Percentiles rank a stretch among this genome's conserved stretches.
Evolutionary conservation across 2,113 vertebrate genomes (phyloP).

Genomic region (Rissa tridactyla): DNA sequence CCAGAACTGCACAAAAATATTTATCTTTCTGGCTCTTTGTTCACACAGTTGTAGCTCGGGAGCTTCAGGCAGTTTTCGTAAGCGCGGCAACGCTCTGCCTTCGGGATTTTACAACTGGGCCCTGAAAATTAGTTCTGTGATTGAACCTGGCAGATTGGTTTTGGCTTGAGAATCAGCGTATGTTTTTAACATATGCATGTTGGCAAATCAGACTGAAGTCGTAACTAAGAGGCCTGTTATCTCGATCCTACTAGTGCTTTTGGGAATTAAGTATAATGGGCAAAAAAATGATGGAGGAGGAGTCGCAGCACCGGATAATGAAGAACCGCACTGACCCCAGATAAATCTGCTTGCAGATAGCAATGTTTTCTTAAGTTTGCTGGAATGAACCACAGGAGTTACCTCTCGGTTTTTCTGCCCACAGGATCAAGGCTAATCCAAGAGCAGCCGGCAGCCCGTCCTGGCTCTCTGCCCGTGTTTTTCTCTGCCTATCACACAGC

Average conservation of each 20-base stretch:
- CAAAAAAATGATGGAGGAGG: background rate
- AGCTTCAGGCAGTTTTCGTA: background rate
- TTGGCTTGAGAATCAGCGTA: background rate
- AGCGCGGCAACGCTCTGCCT: background rate
- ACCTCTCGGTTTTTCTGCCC: background rate
- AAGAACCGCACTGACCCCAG: background rate
- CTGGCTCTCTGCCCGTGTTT: background rate
- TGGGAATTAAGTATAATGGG: background rate
- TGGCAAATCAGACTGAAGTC: constrained; percentile 28
- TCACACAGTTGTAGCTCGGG: background rate
- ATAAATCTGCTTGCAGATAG: background rate
- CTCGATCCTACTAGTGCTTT: background rate
- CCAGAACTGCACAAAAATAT: background rate
- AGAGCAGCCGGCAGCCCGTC: background rate
- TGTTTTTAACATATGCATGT: background rate
- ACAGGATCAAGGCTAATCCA: background rate
- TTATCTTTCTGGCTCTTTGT: background rate
- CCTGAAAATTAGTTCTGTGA: background rate
- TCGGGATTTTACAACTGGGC: background rate
- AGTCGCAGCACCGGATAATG: background rate
- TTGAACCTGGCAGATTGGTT: constrained; percentile 29
- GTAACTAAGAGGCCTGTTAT: background rate
- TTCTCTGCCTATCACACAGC: background rate
- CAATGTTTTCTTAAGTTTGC: background rate
- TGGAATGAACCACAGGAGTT: background rate